Percentiles rank a stretch among this genome's conserved stretches.
phyloP scores from a whole-genome alignment of 2,888 invertebrate genomes.

The Drosophila ezoana region DNA sequence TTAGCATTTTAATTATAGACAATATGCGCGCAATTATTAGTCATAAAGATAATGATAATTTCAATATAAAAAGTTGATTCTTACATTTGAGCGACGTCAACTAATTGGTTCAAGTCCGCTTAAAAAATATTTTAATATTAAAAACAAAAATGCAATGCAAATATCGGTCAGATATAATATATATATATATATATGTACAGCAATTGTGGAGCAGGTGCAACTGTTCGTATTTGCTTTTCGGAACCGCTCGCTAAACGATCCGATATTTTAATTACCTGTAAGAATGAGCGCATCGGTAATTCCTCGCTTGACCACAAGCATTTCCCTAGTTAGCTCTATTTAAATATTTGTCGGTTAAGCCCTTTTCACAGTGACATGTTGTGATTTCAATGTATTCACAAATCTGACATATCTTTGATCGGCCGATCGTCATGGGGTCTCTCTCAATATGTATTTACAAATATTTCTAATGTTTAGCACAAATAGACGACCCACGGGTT shows the following conservation, averaged over 20 bases:
- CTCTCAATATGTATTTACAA: slow-evolving; percentile 3
- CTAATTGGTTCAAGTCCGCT: slow-evolving; percentile 61
- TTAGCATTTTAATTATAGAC: slow-evolving; percentile 77
- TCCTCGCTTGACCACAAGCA: slow-evolving; percentile 4
- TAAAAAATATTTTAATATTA: background rate
- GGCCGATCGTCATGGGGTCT: slow-evolving; percentile 22
- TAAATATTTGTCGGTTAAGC: slow-evolving; percentile 20
- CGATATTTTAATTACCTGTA: slow-evolving; percentile 21
- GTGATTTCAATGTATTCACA: slow-evolving; percentile 16
- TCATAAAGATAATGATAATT: slow-evolving; percentile 78
- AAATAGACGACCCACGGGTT: slow-evolving; percentile 43
- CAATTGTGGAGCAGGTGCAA: slow-evolving; percentile 1
- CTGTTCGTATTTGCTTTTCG: slow-evolving; percentile 17
- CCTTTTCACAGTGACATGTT: slow-evolving; percentile 49
- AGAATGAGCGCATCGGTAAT: slow-evolving; percentile 44
- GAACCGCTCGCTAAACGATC: slow-evolving; percentile 26
- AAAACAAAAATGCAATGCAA: slow-evolving; percentile 5
- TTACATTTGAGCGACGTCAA: slow-evolving; percentile 38
- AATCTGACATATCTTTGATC: slow-evolving; percentile 29
- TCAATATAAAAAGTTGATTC: slow-evolving; percentile 61
- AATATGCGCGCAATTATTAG: slow-evolving; percentile 78
- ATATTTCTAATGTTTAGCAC: slow-evolving; percentile 54
- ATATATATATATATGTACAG: background rate
- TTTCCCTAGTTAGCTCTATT: slow-evolving; percentile 12
- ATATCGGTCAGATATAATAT: slow-evolving; percentile 15